Evolutionary conservation across 2,888 invertebrate species (phyloP).

Genomic region (Oscheius onirici): DNA sequence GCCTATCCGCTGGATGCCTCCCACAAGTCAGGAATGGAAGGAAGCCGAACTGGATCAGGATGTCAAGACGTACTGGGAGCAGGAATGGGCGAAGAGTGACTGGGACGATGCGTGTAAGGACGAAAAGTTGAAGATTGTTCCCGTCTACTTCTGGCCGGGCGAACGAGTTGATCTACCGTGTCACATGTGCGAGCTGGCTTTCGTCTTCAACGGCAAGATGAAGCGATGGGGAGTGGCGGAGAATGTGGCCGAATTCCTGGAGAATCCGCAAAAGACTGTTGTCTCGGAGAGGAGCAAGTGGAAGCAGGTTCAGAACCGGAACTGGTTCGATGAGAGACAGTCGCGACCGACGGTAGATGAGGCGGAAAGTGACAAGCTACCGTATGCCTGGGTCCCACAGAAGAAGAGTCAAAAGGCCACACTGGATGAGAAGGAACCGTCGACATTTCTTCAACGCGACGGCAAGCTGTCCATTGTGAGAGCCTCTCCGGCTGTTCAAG

Average conservation of each 20-base stretch:
- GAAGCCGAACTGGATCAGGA: slow-evolving; percentile 6
- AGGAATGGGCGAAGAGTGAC: slow-evolving; percentile 24
- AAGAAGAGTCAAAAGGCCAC: not conserved
- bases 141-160: slow-evolving; percentile 59
- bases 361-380: slow-evolving; percentile 2
- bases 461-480: slow-evolving; percentile 45
- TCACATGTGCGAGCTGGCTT: slow-evolving; percentile 44
- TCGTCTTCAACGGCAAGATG: slow-evolving; percentile 52
- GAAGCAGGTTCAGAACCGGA: slow-evolving; percentile 18
- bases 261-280: slow-evolving; percentile 35
- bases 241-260: slow-evolving; percentile 43
- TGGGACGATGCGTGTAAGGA: slow-evolving; percentile 31
- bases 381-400: slow-evolving; percentile 3
- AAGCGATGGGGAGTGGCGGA: slow-evolving; percentile 54
- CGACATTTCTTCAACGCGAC: slow-evolving; percentile 44
- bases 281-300: not conserved
- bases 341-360: not conserved
- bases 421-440: slow-evolving; percentile 17
- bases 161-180: slow-evolving; percentile 56
- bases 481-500: slow-evolving; percentile 41
- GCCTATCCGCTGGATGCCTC: slow-evolving; percentile 17
- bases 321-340: slow-evolving; percentile 16
- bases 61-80: slow-evolving; percentile 24
- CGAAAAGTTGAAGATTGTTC: slow-evolving; percentile 45
- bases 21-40: slow-evolving; percentile 12